These are phyloP conservation scores for Trididemnum clinides DNA, from an alignment of 23 tunicate species.

Conservation along the genomic window DNA sequence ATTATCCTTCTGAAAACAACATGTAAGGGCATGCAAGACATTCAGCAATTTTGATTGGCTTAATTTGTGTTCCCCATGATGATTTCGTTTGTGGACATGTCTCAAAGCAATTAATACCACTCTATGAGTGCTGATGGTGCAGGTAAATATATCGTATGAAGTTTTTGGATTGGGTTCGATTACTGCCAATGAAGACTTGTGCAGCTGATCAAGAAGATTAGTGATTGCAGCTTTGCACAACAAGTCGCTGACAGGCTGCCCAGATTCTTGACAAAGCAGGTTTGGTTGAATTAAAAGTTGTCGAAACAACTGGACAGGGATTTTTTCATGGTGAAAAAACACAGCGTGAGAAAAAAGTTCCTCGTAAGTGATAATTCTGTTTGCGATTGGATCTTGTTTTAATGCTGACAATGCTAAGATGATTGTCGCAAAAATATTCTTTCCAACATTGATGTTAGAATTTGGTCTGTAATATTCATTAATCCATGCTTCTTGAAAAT, in stretches of 20 bases:
- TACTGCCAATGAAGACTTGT: constrained; percentile 14
- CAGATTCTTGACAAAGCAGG: neutral
- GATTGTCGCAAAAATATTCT: constrained; percentile 29
- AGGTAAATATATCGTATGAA: neutral
- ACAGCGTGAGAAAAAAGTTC: constrained; percentile 21
- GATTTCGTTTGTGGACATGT: neutral
- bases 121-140: constrained; percentile 39
- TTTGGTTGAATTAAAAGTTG: neutral
- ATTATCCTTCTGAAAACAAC: constrained; percentile 33
- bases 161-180: neutral
- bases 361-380: neutral
- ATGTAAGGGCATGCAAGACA: constrained; percentile 20
- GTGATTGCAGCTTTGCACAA: constrained; percentile 1
- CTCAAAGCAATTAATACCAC: constrained; percentile 15
- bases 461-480: constrained; percentile 6
- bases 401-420: neutral
- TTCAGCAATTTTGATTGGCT: constrained; percentile 1
- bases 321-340: constrained; percentile 36
- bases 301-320: constrained; percentile 19
- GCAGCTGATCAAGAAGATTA: neutral
- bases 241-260: neutral
- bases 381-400: neutral
- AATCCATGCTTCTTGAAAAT: constrained; percentile 15
- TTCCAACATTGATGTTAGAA: neutral
- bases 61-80: too few species aligned